Conservation (phyloP, 2,888 invertebrate genomes). For the Pseudoips prasinana region DNA sequence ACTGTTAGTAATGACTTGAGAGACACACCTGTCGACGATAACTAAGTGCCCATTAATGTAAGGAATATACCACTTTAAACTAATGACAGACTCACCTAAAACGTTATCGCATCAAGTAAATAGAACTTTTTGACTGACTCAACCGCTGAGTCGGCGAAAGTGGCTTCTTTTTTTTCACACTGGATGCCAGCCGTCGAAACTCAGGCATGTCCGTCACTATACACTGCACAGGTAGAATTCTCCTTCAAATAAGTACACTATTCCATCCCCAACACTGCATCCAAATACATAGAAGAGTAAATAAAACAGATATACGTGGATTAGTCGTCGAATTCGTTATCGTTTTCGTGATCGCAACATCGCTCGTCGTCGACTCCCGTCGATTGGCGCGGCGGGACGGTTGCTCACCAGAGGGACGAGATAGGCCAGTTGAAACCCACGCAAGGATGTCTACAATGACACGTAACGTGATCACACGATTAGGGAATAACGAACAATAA, state of each 20-base stretch:
- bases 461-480: conserved; percentile 43
- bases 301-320: conserved; percentile 10
- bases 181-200: conserved; percentile 66
- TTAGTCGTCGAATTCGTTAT: conserved; percentile 35
- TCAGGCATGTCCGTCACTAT: conserved; percentile 74
- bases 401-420: conserved; percentile 19
- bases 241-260: conserved; percentile 47
- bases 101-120: conserved; percentile 75
- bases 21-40: conserved; percentile 39
- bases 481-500: conserved; percentile 36
- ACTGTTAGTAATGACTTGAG: conserved; percentile 1
- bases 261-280: conserved; percentile 72
- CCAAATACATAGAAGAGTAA: conserved; percentile 33
- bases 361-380: conserved; percentile 46
- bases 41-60: conserved; percentile 44
- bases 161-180: conserved; percentile 77
- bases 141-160: conserved; percentile 52
- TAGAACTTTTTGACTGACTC: conserved; percentile 59
- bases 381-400: conserved; percentile 29
- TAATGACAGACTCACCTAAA: conserved; percentile 75
- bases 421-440: conserved; percentile 46
- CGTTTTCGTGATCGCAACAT: conserved; percentile 53
- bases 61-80: conserved; percentile 48
- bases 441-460: conserved; percentile 56
- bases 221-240: conserved; percentile 48